Conservation (phyloP, 2,113 vertebrate species). For the Chroicocephalus ridibundus region DNA sequence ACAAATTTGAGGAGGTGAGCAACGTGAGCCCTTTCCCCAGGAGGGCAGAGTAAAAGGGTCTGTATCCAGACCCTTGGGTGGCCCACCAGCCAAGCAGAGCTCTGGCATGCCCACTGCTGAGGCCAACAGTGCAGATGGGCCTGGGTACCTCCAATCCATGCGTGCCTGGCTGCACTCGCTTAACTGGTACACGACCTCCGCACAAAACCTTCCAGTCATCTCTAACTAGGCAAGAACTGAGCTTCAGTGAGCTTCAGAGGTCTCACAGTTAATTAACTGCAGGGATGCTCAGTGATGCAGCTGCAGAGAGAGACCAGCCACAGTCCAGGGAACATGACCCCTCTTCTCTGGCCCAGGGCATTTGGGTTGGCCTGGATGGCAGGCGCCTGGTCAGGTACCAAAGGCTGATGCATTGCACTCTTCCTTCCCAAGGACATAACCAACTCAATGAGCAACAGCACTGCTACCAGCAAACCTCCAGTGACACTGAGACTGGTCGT, state of each 20-base stretch:
- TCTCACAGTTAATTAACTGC: background rate
- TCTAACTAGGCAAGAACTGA: background rate
- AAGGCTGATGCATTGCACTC: background rate
- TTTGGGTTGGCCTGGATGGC: background rate
- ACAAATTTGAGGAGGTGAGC: slow-evolving; percentile 98
- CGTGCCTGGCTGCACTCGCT: background rate
- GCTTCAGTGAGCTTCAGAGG: background rate
- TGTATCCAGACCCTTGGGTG: background rate
- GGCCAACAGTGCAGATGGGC: background rate
- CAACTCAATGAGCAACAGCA: slow-evolving; percentile 98
- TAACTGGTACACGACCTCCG: background rate
- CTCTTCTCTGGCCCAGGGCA: background rate
- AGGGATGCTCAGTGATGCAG: background rate
- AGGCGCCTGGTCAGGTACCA: rapidly evolving
- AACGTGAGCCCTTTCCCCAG: background rate
- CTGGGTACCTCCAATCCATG: background rate
- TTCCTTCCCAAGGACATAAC: slow-evolving; percentile 87
- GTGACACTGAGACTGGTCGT: slow-evolving; percentile 93
- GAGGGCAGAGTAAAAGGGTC: background rate
- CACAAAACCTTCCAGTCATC: background rate
- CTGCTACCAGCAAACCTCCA: slow-evolving; percentile 93
- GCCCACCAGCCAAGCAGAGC: background rate
- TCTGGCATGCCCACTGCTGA: background rate
- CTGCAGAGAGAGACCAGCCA: background rate
- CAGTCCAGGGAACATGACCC: background rate